Percentiles rank a stretch among this genome's conserved stretches.
Evolutionary conservation across 37 sponge, comb jelly and placozoan genomes (phyloP).

Genomic region (Spongia lamella): DNA sequence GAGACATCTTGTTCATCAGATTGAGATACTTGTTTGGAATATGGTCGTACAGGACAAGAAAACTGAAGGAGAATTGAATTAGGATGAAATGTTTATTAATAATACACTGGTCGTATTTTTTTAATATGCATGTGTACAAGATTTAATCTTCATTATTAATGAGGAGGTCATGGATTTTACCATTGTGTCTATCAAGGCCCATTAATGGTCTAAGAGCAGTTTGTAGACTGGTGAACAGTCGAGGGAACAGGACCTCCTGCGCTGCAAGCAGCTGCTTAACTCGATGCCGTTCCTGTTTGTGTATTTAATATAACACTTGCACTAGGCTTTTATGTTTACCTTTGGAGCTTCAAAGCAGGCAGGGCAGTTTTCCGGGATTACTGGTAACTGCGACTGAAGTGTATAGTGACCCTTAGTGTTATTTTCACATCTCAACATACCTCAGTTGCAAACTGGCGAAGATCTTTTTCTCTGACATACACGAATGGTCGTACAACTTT

Average conservation of each 20-base stretch:
- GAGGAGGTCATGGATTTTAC: too few species aligned
- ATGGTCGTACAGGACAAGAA: slow-evolving; percentile 39
- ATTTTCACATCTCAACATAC: too few species aligned
- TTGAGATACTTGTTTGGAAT: slow-evolving; percentile 78
- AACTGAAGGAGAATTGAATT: too few species aligned
- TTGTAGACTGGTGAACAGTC: slow-evolving; percentile 69
- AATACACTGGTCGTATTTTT: too few species aligned
- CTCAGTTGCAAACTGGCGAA: slow-evolving; percentile 76
- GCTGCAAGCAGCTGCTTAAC: slow-evolving; percentile 88
- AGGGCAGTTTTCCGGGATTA: slow-evolving; percentile 94
- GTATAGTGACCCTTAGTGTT: too few species aligned
- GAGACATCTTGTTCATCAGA: slow-evolving; percentile 87
- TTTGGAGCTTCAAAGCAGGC: slow-evolving; percentile 95
- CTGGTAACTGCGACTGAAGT: slow-evolving; percentile 57
- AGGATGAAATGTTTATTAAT: too few species aligned
- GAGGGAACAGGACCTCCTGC: slow-evolving; percentile 86
- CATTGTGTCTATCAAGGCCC: slow-evolving; percentile 15
- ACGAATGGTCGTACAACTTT: slow-evolving; percentile 89
- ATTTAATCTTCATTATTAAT: too few species aligned
- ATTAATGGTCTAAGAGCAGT: slow-evolving; percentile 83
- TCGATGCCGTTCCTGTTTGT: slow-evolving; percentile 73
- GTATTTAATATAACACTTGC: not conserved
- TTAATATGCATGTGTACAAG: too few species aligned
- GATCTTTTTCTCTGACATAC: slow-evolving; percentile 83
- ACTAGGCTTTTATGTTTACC: slow-evolving; percentile 25